These are phyloP conservation scores for Chymomyza amoena DNA, from an alignment of 2,888 invertebrate genomes.

Conservation along the genomic window DNA sequence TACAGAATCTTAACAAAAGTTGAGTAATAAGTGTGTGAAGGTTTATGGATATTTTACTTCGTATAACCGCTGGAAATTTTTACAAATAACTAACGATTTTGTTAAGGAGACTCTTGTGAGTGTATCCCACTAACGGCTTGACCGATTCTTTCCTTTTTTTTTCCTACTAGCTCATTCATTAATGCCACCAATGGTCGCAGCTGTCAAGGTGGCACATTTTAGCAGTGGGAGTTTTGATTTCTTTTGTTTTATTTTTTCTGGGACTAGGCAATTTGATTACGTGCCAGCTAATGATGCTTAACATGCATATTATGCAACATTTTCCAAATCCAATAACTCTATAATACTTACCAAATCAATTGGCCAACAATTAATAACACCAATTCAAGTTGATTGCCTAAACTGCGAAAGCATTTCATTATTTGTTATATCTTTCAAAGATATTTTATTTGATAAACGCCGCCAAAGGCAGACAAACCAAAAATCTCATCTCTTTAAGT, in stretches of 20 bases:
- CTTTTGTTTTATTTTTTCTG: neutral
- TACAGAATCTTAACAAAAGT: too few species aligned
- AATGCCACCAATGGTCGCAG: conserved; percentile 9
- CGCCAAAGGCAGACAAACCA: conserved; percentile 64
- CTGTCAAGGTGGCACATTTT: conserved; percentile 21
- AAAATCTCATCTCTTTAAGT: conserved; percentile 72
- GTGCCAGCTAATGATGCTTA: conserved; percentile 47
- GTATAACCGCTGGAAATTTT: too few species aligned
- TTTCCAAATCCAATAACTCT: neutral
- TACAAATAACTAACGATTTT: too few species aligned
- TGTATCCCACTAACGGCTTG: too few species aligned
- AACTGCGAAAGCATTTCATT: conserved; percentile 63
- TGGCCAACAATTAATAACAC: conserved; percentile 66
- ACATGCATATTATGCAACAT: conserved; percentile 13
- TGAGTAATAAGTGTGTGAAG: too few species aligned
- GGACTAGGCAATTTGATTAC: neutral
- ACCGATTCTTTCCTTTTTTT: too few species aligned
- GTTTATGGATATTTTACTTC: too few species aligned
- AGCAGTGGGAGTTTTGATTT: neutral
- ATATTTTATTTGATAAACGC: conserved; percentile 70
- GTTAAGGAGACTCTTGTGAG: too few species aligned
- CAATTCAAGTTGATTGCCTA: conserved; percentile 46
- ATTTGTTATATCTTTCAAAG: conserved; percentile 71
- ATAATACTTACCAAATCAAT: conserved; percentile 58
- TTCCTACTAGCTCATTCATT: conserved; percentile 9